phyloP scores from a whole-genome alignment of 2,797 vertebrate species.

The Spinus olivaceus region DNA sequence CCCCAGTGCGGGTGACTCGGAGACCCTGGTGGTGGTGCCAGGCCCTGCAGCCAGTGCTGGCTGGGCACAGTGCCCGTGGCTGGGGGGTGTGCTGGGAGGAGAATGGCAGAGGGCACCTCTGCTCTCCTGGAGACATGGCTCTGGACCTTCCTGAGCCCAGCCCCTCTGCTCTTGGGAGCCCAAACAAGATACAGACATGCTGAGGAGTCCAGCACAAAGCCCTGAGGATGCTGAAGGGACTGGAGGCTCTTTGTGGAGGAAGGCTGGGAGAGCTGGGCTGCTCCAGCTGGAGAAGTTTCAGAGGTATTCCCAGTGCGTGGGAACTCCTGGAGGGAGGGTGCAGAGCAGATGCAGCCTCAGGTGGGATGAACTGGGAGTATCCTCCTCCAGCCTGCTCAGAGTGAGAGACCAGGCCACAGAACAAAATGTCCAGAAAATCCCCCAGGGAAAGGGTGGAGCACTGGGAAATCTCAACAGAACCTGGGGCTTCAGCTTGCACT shows the following conservation, averaged over 20 bases:
- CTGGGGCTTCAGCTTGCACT: neutral
- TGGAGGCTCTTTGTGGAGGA: neutral
- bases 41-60: neutral
- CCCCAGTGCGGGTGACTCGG: neutral
- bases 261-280: neutral
- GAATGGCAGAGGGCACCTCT: neutral
- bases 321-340: neutral
- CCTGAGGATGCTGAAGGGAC: neutral
- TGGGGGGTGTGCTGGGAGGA: neutral
- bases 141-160: neutral
- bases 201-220: neutral
- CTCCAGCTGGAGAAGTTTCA: neutral
- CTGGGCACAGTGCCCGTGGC: fast-evolving
- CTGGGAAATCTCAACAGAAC: neutral
- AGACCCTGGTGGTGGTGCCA: neutral
- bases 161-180: neutral
- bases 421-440: neutral
- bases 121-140: fast-evolving
- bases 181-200: neutral
- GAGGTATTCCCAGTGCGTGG: neutral
- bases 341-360: neutral
- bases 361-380: neutral
- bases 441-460: neutral
- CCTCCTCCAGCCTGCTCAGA: neutral
- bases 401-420: neutral